phyloP scores from a whole-genome alignment of 2,797 vertebrate species.

The Anabas testudineus region DNA sequence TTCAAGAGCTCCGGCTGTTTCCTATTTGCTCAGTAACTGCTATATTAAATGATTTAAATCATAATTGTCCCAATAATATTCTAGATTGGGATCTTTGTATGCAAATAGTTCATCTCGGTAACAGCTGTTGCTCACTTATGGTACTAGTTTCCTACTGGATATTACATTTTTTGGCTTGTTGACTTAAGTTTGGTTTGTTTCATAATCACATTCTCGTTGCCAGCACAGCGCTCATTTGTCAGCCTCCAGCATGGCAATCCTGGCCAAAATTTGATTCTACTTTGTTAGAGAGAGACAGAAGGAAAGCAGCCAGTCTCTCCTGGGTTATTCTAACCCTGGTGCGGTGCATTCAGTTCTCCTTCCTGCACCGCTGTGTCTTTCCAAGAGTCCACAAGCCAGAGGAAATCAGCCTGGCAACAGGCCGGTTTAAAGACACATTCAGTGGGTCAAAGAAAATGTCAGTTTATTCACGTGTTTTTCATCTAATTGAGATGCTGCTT shows the following conservation, averaged over 20 bases:
- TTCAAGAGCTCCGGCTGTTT: background rate
- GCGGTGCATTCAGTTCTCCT: slow-evolving; percentile 60
- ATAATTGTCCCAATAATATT: background rate
- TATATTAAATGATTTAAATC: background rate
- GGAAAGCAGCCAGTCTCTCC: slow-evolving; percentile 38
- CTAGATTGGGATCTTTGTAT: no score
- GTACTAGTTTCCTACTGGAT: background rate
- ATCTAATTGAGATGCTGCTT: background rate
- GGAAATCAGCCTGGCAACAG: slow-evolving; percentile 36
- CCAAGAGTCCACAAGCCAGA: slow-evolving; percentile 42
- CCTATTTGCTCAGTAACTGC: slow-evolving; percentile 3
- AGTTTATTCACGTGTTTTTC: background rate
- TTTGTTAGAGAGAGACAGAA: slow-evolving; percentile 38
- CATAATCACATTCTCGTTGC: slow-evolving; percentile 57
- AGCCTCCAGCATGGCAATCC: slow-evolving; percentile 40
- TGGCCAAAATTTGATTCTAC: slow-evolving; percentile 51
- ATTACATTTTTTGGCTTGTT: slow-evolving; percentile 14
- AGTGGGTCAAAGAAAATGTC: slow-evolving; percentile 17
- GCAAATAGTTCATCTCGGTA: no score
- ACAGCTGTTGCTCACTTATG: background rate
- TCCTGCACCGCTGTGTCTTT: slow-evolving; percentile 60
- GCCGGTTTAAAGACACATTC: slow-evolving; percentile 30
- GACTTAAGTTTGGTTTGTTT: slow-evolving; percentile 42
- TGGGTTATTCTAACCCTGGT: slow-evolving; percentile 35
- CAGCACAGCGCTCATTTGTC: slow-evolving; percentile 47